Evolutionary conservation across 1,140 invertebrate genomes (phyloP).

Genomic region (Pollicipes pollicipes): DNA sequence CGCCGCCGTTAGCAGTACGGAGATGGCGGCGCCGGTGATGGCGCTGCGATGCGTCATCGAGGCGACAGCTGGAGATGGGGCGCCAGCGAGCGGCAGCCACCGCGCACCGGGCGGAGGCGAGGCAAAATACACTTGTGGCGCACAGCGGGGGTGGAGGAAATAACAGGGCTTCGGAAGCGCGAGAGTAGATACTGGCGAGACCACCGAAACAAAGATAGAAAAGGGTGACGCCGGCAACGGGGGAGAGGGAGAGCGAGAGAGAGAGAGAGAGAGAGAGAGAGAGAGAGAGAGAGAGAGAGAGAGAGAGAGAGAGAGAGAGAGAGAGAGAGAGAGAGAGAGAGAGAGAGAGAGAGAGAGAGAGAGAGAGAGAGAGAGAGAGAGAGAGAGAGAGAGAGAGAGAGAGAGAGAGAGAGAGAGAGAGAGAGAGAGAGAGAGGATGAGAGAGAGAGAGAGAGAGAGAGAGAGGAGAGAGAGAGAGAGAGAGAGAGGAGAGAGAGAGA

Average conservation of each 20-base stretch:
- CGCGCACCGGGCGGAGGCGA: too few relatives aligned
- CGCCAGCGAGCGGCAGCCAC: too few relatives aligned
- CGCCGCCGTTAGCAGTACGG: too few relatives aligned
- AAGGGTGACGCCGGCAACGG: not conserved
- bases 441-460: conserved; percentile 9
- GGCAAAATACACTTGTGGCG: too few relatives aligned
- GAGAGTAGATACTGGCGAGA: too few relatives aligned
- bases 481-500: not conserved
- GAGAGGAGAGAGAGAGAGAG: conserved; percentile 8
- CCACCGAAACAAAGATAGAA: not conserved
- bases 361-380: conserved; percentile 6
- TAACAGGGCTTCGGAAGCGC: too few relatives aligned
- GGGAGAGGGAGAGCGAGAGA: not conserved
- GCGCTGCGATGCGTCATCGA: too few relatives aligned
- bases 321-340: not conserved
- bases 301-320: conserved; percentile 2
- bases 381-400: conserved; percentile 7
- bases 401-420: not conserved
- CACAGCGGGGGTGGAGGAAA: too few relatives aligned
- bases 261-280: not conserved
- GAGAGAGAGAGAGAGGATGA: conserved; percentile 6
- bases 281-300: conserved; percentile 6
- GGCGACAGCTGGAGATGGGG: too few relatives aligned
- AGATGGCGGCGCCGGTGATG: too few relatives aligned
- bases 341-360: conserved; percentile 7